Evolutionary conservation across 2,888 invertebrate genomes (phyloP), one percentile per base, ranked within the genome.

Genomic region (Dasypolia templi): DNA sequence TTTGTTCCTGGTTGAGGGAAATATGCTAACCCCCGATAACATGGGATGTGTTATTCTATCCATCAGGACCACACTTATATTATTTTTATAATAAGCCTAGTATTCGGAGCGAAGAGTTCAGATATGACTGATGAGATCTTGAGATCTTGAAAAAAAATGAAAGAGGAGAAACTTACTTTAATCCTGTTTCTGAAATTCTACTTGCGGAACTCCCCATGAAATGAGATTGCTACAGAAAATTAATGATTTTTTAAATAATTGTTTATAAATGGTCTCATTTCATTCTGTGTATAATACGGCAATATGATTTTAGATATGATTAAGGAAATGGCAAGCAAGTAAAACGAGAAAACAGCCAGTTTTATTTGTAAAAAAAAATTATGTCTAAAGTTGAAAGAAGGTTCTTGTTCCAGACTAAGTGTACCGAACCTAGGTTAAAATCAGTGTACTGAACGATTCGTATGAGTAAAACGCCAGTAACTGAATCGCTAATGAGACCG

Each of bases 181-280:
- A 46, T 42, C 82, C 82, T 11, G 73, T 66, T 39, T 77, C 62
- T 39, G 81, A 7, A 39, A 84, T 1, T 65, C 51, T 84, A 59
- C 81, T 84, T 44, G 74, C 81, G 12, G 82, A 71, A 74, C 70
- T 64, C 63, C 82, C 82, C 82, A 82, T 82, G 58, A 63, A 73
- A 42, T 71, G 6, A 39, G 4, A 42, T 46, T 64, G 11, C 1
- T 19, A 11, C 12, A 56, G 3, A n/a, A 26, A 58, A 77, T 69
- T 83, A 46, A 17, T 32, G 56, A 82, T 72, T 83, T 72, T 83
- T 82, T 63, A 55, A 83, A 17, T 42, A 42, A 26, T 19, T 22
- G 6, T 44, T 46, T 46, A 59, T 49, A 55, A 29, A 0, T 4
- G 29, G 44, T 22, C 63, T 63, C 14, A 29, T 63, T 63, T 44